phyloP scores from a whole-genome alignment of 2,113 vertebrate genomes.

The Eulemur rufifrons region DNA sequence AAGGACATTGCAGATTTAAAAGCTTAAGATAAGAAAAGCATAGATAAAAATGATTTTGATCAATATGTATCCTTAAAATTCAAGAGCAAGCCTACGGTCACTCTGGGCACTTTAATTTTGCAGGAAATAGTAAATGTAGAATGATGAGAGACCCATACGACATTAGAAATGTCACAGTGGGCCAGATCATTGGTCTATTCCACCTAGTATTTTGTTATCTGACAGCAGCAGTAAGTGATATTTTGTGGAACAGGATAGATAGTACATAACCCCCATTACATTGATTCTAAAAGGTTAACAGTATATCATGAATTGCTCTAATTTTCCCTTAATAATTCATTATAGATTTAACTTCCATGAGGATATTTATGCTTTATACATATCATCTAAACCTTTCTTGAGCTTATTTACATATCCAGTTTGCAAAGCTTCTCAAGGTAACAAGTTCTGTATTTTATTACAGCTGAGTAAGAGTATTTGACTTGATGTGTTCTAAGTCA shows the following conservation, averaged over 20 bases:
- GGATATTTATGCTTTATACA: slow-evolving; percentile 14
- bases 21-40: background rate
- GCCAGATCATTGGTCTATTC: background rate
- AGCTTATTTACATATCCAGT: slow-evolving; percentile 10
- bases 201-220: background rate
- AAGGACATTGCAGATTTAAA: slow-evolving; percentile 8
- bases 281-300: slow-evolving; percentile 17
- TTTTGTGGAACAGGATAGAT: background rate
- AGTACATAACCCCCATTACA: background rate
- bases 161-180: background rate
- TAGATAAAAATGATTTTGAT: slow-evolving; percentile 20
- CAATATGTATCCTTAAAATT: slow-evolving; percentile 43
- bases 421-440: slow-evolving; percentile 40
- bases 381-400: slow-evolving; percentile 26
- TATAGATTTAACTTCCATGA: slow-evolving; percentile 33
- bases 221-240: background rate
- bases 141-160: background rate
- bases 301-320: background rate
- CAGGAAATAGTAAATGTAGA: background rate
- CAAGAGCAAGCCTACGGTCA: slow-evolving; percentile 3
- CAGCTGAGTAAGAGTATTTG: background rate
- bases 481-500: slow-evolving; percentile 1
- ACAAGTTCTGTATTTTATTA: slow-evolving; percentile 23
- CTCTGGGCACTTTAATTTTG: background rate
- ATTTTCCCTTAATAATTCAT: background rate